Percentiles rank a stretch among this genome's conserved stretches.
These are phyloP conservation scores for Tolypeutes matacus DNA, from an alignment of 2,797 vertebrate genomes.

Conservation along the genomic window DNA sequence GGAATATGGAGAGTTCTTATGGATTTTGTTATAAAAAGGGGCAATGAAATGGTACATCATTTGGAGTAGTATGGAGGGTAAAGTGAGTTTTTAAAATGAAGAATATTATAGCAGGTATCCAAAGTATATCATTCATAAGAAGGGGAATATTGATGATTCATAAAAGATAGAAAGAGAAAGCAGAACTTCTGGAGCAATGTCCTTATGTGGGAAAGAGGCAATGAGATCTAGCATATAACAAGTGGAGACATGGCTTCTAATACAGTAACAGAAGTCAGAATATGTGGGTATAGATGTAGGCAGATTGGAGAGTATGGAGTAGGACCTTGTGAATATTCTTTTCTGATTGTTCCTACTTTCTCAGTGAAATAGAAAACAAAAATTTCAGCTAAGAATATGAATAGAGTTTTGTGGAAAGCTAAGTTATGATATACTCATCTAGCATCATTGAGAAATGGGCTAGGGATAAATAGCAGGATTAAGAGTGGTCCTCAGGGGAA, in stretches of 20 bases:
- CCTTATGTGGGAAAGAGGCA: not conserved
- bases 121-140: not conserved
- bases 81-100: not conserved
- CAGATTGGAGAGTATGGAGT: not conserved
- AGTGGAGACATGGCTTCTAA: not conserved
- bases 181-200: constrained; percentile 23
- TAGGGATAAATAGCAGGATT: not conserved
- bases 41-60: not conserved
- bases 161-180: not conserved
- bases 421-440: not conserved
- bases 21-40: constrained; percentile 17
- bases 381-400: not conserved
- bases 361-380: constrained; percentile 18
- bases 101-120: not conserved
- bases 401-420: constrained; percentile 13
- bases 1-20: not conserved
- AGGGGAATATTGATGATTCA: not conserved
- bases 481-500: not conserved
- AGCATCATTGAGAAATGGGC: not conserved
- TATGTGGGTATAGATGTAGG: not conserved
- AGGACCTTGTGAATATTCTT: not conserved
- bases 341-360: not conserved
- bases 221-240: not conserved
- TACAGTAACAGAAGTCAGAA: not conserved
- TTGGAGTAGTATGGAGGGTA: not conserved